These are phyloP conservation scores for Xenopus laevis DNA, from an alignment of 2,113 vertebrate species.

Conservation along the genomic window DNA sequence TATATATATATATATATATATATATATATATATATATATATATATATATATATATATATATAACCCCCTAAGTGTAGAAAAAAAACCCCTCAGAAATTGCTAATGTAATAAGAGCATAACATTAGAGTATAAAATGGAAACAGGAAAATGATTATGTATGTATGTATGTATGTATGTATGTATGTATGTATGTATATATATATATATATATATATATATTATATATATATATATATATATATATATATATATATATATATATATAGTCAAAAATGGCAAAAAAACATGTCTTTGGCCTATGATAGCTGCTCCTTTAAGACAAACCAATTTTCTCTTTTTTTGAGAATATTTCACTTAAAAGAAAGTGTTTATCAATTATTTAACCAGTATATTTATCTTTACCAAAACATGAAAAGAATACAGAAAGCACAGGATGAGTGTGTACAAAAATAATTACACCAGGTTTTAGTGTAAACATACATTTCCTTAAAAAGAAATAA, in stretches of 20 bases:
- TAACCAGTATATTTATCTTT: constrained; percentile 55
- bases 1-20: too few relatives aligned
- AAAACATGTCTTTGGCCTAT: constrained; percentile 85
- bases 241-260: too few relatives aligned
- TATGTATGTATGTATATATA: too few relatives aligned
- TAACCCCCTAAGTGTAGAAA: too few relatives aligned
- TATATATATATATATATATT: too few relatives aligned
- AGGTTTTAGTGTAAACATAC: constrained; percentile 67
- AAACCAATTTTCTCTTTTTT: constrained; percentile 71
- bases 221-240: constrained; percentile 54
- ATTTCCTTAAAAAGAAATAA: constrained; percentile 68
- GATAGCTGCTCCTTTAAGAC: constrained; percentile 82
- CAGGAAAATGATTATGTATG: constrained; percentile 61
- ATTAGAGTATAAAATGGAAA: constrained; percentile 70
- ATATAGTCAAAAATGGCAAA: constrained; percentile 51
- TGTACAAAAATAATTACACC: constrained; percentile 62
- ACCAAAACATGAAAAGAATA: constrained; percentile 60
- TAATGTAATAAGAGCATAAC: not conserved
- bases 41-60: too few relatives aligned
- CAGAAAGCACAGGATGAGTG: constrained; percentile 61
- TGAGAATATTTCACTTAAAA: constrained; percentile 62
- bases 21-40: too few relatives aligned
- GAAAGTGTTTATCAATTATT: constrained; percentile 68
- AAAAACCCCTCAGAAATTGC: constrained; percentile 1
- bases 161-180: too few relatives aligned